Conservation (phyloP, 2,888 invertebrate species). For the Ecliptopera silaceata region DNA sequence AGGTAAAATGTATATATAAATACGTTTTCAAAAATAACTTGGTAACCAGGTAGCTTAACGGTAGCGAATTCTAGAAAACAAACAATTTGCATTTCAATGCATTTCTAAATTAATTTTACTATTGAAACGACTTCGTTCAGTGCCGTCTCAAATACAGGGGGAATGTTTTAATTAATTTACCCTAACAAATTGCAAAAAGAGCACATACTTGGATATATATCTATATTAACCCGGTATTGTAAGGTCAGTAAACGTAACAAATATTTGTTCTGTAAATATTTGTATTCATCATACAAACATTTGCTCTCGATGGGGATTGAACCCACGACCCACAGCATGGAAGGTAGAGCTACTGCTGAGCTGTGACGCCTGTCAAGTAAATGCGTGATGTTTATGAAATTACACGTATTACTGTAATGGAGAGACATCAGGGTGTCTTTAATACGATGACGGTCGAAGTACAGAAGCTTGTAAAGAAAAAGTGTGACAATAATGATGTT, state of each 20-base stretch:
- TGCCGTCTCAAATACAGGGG: conserved; percentile 63
- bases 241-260: too few species aligned
- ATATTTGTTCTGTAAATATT: too few species aligned
- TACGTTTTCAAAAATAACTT: too few species aligned
- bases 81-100: conserved; percentile 27
- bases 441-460: conserved; percentile 65
- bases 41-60: too few species aligned
- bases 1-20: too few species aligned
- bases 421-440: conserved; percentile 58
- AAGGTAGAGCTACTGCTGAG: conserved; percentile 3
- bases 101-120: conserved; percentile 21
- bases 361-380: too few species aligned
- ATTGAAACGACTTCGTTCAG: conserved; percentile 39
- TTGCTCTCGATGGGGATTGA: too few species aligned
- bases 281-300: too few species aligned
- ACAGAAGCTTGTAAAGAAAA: conserved; percentile 66
- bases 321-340: too few species aligned
- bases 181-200: conserved; percentile 67
- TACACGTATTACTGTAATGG: conserved; percentile 65
- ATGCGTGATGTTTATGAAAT: conserved; percentile 44
- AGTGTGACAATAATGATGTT: conserved; percentile 34
- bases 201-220: conserved; percentile 32
- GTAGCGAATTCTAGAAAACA: too few species aligned
- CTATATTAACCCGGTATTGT: too few species aligned
- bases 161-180: conserved; percentile 73